These are phyloP conservation scores for Tychaedon coryphoeus DNA, from an alignment of 2,113 vertebrate species.

Conservation along the genomic window DNA sequence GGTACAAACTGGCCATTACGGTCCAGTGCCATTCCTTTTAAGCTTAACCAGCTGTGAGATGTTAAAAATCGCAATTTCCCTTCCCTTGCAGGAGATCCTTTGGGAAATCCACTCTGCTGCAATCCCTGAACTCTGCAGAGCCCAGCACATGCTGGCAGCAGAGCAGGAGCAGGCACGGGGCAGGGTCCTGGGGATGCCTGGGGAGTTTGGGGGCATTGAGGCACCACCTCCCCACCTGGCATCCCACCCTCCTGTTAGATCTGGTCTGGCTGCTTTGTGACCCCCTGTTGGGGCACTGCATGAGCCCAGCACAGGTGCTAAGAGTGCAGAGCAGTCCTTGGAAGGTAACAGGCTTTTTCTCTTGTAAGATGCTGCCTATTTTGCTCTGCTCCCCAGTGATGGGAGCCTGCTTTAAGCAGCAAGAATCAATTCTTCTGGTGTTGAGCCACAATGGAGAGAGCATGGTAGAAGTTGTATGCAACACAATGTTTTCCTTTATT, in stretches of 20 bases:
- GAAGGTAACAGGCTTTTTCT: not conserved
- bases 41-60: not conserved
- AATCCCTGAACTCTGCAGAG: not conserved
- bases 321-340: not conserved
- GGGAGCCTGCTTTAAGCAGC: not conserved
- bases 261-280: not conserved
- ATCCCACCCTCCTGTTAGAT: not conserved
- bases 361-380: not conserved
- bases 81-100: not conserved
- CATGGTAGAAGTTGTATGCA: rapidly evolving
- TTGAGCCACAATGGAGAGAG: not conserved
- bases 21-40: not conserved
- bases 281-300: not conserved
- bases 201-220: not conserved
- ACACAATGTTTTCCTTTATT: not conserved
- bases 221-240: not conserved
- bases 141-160: not conserved
- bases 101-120: not conserved
- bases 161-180: not conserved
- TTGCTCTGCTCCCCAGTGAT: not conserved
- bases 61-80: not conserved
- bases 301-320: not conserved
- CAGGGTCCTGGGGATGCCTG: not conserved
- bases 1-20: not conserved
- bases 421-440: not conserved